Conservation (phyloP, 1,140 invertebrate species). For the Meloidogyne hapla region DNA sequence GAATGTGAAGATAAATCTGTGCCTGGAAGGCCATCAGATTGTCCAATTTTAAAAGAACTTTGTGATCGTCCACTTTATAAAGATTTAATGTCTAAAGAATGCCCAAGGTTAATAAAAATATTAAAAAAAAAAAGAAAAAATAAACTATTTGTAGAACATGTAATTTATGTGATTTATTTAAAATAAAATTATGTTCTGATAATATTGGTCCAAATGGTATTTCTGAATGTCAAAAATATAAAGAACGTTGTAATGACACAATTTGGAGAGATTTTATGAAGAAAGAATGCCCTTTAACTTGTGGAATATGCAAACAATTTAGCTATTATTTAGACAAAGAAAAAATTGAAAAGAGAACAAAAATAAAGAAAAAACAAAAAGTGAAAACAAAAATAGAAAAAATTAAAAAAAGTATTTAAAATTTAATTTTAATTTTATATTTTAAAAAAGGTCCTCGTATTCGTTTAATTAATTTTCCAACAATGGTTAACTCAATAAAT, state of each 20-base stretch:
- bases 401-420: neutral
- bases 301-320: neutral
- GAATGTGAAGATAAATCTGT: conserved; percentile 2
- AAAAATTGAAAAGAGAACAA: neutral
- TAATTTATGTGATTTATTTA: neutral
- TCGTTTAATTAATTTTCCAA: neutral
- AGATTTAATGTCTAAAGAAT: conserved; percentile 14
- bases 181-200: neutral
- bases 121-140: too few relatives aligned
- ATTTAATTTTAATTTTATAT: neutral
- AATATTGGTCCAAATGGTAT: neutral
- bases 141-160: neutral
- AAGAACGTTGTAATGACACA: conserved; percentile 4
- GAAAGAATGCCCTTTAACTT: conserved; percentile 20
- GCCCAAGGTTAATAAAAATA: neutral
- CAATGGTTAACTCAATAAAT: neutral
- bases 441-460: neutral
- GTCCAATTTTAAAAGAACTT: neutral
- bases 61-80: conserved; percentile 11
- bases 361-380: neutral
- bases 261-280: conserved; percentile 12
- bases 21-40: conserved; percentile 5
- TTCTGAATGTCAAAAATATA: conserved; percentile 13
- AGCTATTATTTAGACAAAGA: neutral
- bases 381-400: neutral